These are phyloP conservation scores for Drosophila setifemur DNA, from an alignment of 1,140 invertebrate genomes.

Conservation along the genomic window DNA sequence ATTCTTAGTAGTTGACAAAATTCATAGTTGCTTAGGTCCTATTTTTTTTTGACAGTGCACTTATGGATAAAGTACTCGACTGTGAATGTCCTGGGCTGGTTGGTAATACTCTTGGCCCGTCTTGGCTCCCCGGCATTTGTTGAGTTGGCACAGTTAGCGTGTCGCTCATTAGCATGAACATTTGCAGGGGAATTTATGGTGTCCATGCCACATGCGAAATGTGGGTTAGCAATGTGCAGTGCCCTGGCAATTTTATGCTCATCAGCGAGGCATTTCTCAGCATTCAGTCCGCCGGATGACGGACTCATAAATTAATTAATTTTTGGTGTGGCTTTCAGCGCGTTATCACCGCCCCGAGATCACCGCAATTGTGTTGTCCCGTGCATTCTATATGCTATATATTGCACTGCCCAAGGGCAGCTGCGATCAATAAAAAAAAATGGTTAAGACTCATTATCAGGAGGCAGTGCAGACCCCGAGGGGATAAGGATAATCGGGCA, in stretches of 20 bases:
- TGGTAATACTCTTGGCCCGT: constrained; percentile 1
- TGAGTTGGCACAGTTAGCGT: constrained; percentile 76
- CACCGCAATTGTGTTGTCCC: constrained; percentile 22
- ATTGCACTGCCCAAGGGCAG: constrained; percentile 55
- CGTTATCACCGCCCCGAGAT: constrained; percentile 69
- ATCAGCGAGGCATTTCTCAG: constrained; percentile 74
- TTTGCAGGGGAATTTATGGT: constrained; percentile 73
- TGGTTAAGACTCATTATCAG: constrained; percentile 78
- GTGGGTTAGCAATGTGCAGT: constrained; percentile 66
- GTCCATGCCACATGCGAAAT: constrained; percentile 67
- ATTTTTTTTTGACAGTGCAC: constrained; percentile 1
- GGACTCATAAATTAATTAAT: constrained; percentile 79
- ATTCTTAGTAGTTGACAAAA: no score
- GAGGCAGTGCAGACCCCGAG: constrained; percentile 8
- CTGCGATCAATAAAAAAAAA: constrained; percentile 69
- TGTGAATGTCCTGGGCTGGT: constrained; percentile 18
- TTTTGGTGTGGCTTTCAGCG: constrained; percentile 80
- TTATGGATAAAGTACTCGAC: neutral
- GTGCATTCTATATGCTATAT: constrained; percentile 17
- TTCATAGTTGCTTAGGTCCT: no score
- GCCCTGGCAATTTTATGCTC: constrained; percentile 71
- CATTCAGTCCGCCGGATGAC: constrained; percentile 33
- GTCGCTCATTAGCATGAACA: constrained; percentile 77
- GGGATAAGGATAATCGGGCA: constrained; percentile 60
- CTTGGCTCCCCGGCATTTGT: constrained; percentile 50